phyloP scores from a whole-genome alignment of 2,797 vertebrate genomes.

The Gymnoscopelus microlampas region DNA sequence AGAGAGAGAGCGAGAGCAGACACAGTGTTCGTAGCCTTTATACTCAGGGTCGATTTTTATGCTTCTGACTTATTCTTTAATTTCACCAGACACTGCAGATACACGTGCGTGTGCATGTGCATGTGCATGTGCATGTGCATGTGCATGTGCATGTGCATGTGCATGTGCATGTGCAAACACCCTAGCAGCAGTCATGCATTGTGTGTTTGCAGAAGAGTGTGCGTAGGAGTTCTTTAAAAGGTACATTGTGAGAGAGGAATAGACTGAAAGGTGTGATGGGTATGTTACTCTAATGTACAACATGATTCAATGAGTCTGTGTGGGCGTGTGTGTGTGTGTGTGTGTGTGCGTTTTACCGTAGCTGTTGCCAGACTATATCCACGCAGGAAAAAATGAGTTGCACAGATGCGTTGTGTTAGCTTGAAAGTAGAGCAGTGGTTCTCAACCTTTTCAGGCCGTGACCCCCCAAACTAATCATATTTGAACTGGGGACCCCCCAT shows the following conservation, averaged over 20 bases:
- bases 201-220: slow-evolving; percentile 42
- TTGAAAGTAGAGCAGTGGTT: too few relatives aligned
- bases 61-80: slow-evolving; percentile 23
- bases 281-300: neutral
- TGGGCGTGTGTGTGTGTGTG: slow-evolving; percentile 9
- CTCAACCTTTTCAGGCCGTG: too few relatives aligned
- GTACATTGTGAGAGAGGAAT: slow-evolving; percentile 47
- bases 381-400: too few relatives aligned
- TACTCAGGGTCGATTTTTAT: slow-evolving; percentile 34
- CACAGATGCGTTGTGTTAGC: too few relatives aligned
- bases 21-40: slow-evolving; percentile 39
- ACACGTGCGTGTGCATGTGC: too few relatives aligned
- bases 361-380: too few relatives aligned
- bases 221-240: slow-evolving; percentile 44
- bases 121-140: neutral
- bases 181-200: slow-evolving; percentile 3
- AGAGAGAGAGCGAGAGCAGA: too few relatives aligned
- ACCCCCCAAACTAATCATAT: too few relatives aligned
- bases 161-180: neutral
- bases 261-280: slow-evolving; percentile 8
- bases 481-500: too few relatives aligned
- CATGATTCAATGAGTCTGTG: slow-evolving; percentile 33
- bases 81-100: slow-evolving; percentile 23
- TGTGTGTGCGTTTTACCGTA: neutral
- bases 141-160: neutral